A percentile compares a stretch with the other conserved stretches of the same genome.
Conservation (phyloP, 2,888 invertebrate genomes). For the Euspilapteryx auroguttella region DNA sequence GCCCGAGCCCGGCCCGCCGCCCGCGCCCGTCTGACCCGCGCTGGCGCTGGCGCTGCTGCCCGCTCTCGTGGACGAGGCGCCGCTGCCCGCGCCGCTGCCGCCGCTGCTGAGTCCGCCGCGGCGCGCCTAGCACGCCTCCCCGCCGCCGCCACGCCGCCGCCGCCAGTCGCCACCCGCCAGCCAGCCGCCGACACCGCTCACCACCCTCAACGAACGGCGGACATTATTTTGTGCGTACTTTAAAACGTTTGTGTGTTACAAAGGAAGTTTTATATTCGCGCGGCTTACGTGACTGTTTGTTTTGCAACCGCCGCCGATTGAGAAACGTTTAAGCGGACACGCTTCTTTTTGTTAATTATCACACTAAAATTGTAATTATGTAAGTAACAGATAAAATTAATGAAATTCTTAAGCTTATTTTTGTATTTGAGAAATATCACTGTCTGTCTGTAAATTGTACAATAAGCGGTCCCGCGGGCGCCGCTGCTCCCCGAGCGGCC, state of each 20-base stretch:
- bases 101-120: slow-evolving; percentile 8
- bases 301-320: slow-evolving; percentile 37
- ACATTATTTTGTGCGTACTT: slow-evolving; percentile 31
- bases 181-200: not conserved
- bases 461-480: slow-evolving; percentile 47
- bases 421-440: slow-evolving; percentile 54
- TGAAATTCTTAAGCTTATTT: slow-evolving; percentile 58
- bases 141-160: not conserved
- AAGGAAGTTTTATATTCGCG: slow-evolving; percentile 43
- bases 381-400: slow-evolving; percentile 52
- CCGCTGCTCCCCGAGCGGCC: slow-evolving; percentile 23
- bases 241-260: too few species aligned
- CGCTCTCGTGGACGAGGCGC: slow-evolving; percentile 50
- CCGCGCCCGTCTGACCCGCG: slow-evolving; percentile 66
- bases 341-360: slow-evolving; percentile 43
- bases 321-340: slow-evolving; percentile 12
- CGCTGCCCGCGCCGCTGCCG: slow-evolving; percentile 42
- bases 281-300: slow-evolving; percentile 49
- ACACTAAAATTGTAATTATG: slow-evolving; percentile 44
- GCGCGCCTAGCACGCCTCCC: slow-evolving; percentile 4
- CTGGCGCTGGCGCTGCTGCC: slow-evolving; percentile 58
- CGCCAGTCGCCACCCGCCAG: not conserved
- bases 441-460: slow-evolving; percentile 47
- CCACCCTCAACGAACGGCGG: slow-evolving; percentile 14
- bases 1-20: slow-evolving; percentile 79